phyloP scores from a whole-genome alignment of 2,888 invertebrate species.

The Amphiduros pacificus region DNA sequence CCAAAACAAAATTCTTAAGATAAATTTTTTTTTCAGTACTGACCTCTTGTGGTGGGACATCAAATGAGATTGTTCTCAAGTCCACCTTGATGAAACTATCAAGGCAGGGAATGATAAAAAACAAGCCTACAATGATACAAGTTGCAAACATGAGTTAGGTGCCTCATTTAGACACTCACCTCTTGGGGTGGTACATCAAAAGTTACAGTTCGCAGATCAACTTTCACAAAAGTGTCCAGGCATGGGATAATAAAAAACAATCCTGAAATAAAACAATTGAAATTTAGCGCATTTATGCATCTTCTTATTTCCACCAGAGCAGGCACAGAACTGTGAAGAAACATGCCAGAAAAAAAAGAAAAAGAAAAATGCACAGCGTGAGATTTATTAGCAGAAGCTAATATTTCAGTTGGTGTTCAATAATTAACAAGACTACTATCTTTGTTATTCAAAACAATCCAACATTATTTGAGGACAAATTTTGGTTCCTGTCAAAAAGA shows the following conservation, averaged over 20 bases:
- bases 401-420: too few relatives aligned
- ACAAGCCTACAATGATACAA: constrained; percentile 36
- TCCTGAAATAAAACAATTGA: constrained; percentile 28
- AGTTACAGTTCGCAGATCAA: constrained; percentile 46
- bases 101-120: constrained; percentile 41
- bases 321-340: neutral
- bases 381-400: too few relatives aligned
- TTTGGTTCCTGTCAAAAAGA: too few relatives aligned
- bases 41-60: constrained; percentile 52
- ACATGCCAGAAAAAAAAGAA: neutral
- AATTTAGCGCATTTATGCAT: neutral
- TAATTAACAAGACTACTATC: too few relatives aligned
- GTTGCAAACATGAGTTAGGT: too few relatives aligned
- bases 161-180: constrained; percentile 15
- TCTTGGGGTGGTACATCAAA: constrained; percentile 57
- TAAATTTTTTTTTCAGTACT: too few relatives aligned
- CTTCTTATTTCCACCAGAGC: neutral
- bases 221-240: constrained; percentile 37
- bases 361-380: neutral
- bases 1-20: too few relatives aligned
- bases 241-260: constrained; percentile 42
- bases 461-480: too few relatives aligned
- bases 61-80: constrained; percentile 51
- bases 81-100: constrained; percentile 39
- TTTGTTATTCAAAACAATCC: too few relatives aligned